phyloP scores from a whole-genome alignment of 2,113 vertebrate genomes.

The Cavia porcellus region DNA sequence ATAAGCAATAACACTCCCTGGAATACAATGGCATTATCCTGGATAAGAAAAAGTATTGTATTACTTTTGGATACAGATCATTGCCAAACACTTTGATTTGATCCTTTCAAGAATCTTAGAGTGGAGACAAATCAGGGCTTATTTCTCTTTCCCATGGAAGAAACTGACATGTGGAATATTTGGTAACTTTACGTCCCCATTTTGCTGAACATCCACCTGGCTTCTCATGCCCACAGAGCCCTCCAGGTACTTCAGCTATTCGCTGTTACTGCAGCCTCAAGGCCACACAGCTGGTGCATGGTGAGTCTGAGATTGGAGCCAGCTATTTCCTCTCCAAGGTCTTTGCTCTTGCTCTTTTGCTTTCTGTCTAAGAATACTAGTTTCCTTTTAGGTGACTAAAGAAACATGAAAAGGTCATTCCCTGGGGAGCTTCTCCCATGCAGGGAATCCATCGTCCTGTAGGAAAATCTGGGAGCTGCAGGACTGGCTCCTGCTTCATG shows the following conservation, averaged over 20 bases:
- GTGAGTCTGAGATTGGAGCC: neutral
- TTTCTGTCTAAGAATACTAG: neutral
- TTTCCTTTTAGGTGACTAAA: constrained; percentile 40
- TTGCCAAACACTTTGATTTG: constrained; percentile 19
- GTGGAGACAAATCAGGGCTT: neutral
- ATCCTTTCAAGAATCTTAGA: neutral
- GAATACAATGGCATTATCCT: neutral
- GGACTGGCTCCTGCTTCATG: neutral
- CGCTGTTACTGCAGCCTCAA: neutral
- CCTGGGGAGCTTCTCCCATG: neutral
- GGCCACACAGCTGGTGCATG: neutral
- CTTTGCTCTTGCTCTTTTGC: neutral
- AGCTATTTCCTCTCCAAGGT: neutral
- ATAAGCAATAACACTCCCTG: neutral
- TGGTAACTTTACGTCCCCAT: neutral
- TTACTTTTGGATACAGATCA: neutral
- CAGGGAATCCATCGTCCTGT: neutral
- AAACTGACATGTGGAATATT: neutral
- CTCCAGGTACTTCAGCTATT: no score
- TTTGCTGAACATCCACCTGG: neutral
- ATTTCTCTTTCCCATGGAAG: neutral
- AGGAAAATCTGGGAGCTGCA: neutral
- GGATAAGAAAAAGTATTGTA: neutral
- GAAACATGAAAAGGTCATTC: neutral
- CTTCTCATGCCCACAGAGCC: neutral